Evolutionary conservation across 1,140 invertebrate genomes (phyloP).

Genomic region (Lepidurus apus): DNA sequence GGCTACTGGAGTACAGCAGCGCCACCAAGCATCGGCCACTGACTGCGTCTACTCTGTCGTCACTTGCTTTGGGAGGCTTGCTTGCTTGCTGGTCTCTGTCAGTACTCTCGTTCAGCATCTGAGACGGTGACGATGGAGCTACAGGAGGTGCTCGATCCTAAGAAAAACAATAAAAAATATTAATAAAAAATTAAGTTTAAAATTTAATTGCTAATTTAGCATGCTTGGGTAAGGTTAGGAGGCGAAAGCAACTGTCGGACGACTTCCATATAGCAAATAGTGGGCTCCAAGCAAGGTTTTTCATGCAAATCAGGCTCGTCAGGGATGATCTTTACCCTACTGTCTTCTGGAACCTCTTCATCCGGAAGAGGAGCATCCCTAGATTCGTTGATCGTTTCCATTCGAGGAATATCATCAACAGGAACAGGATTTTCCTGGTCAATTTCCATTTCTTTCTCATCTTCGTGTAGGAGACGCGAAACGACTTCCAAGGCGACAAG

Average conservation of each 20-base stretch:
- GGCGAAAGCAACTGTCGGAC: too few relatives aligned
- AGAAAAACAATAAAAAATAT: too few relatives aligned
- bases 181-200: too few relatives aligned
- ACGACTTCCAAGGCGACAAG: conserved; percentile 55
- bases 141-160: too few relatives aligned
- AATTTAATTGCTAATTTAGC: too few relatives aligned
- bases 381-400: neutral
- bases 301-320: too few relatives aligned
- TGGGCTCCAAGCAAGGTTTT: too few relatives aligned
- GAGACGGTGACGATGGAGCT: too few relatives aligned
- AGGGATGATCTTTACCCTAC: too few relatives aligned
- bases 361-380: neutral
- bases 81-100: neutral
- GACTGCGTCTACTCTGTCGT: neutral
- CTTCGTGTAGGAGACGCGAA: conserved; percentile 46
- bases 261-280: too few relatives aligned
- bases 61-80: neutral
- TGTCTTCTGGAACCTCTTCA: neutral
- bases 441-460: conserved; percentile 38
- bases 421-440: neutral
- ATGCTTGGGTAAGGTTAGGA: too few relatives aligned
- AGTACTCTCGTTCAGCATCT: neutral
- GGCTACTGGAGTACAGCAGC: conserved; percentile 50
- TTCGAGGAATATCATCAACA: too few relatives aligned
- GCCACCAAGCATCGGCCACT: conserved; percentile 44